Evolutionary conservation across 1,140 invertebrate genomes (phyloP), one percentile per base, ranked within the genome.

Genomic region (Andricus grossulariae): DNA sequence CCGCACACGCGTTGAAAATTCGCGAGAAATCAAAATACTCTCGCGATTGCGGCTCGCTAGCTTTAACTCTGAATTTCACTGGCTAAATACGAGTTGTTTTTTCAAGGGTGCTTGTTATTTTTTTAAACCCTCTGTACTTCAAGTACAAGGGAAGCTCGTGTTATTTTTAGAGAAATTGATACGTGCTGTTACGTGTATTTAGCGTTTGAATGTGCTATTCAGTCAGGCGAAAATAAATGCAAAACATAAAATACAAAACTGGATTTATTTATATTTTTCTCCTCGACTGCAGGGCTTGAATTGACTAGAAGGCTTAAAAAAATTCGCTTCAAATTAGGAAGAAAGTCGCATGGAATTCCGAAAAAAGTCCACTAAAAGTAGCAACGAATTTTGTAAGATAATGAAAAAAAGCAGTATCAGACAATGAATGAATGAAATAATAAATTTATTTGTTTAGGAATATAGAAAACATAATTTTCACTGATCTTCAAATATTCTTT

Each of bases 161-260:
- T 72, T 75, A 39, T 72, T 39, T 77, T 72, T 72, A 15, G 52
- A 19, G 39, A 32, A 74, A 71, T 21, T 45, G 49, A 51, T 70
- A 70, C 60, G 70, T 50, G 39, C 49, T 50, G 15, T 70, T 70
- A 16, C 74, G 50, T n/a, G 25, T 73, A 50, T 51, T 39, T 51
- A 73, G 18, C 18, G 32, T 21, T 51, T 21, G 25, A 50, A 50
- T 71, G 49, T 50, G 15, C n/a, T n/a, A 71, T 50, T 71, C 39
- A 50, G 18, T 8, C 32, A 39, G 15, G 70, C 49, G 16, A 71
- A 71, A 50, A 49, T 49, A 49, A 15, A 54, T 32, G 51, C 51
- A 4, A 16, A 32, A 32, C 32, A 32, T 32, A 32, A 32, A 32
- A 2, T 32, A 3, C 32, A 3, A 32, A 6, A 32, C 32, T 32